A percentile compares a stretch with the other conserved stretches of the same genome.
Evolutionary conservation across 2,888 invertebrate species (phyloP).

Genomic region (Leuctra nigra): DNA sequence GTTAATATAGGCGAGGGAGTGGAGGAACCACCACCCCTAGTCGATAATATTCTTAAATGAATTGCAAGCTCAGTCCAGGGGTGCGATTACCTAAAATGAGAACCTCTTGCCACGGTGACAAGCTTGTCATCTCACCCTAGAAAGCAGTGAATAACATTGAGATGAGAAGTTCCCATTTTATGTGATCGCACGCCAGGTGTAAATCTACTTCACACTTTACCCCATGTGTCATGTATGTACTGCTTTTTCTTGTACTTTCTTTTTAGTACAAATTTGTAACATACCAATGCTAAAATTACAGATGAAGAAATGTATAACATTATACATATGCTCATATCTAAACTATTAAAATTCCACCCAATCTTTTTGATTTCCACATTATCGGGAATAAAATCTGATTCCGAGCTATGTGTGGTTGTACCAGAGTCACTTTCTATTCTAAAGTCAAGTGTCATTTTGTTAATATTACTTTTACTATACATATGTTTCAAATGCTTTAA

Average conservation of each 20-base stretch:
- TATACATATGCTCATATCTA: conserved; percentile 71
- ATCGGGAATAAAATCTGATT: conserved; percentile 6
- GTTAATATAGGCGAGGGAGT: too few species aligned
- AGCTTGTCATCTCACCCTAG: too few species aligned
- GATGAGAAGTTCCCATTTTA: too few species aligned
- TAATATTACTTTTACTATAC: conserved; percentile 39
- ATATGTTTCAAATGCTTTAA: conserved; percentile 53
- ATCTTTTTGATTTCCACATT: conserved; percentile 12
- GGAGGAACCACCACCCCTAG: too few species aligned
- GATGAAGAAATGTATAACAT: conserved; percentile 68
- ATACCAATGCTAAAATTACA: conserved; percentile 64
- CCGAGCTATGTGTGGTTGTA: background rate
- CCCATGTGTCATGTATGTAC: conserved; percentile 61
- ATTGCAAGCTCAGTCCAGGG: too few species aligned
- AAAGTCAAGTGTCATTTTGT: conserved; percentile 19
- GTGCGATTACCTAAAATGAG: too few species aligned
- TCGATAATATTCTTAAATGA: too few species aligned
- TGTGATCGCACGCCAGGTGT: too few species aligned
- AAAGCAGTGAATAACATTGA: too few species aligned
- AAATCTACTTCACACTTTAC: conserved; percentile 71
- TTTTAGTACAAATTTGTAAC: conserved; percentile 66
- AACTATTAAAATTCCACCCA: conserved; percentile 52
- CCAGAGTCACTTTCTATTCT: conserved; percentile 22
- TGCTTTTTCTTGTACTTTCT: conserved; percentile 64
- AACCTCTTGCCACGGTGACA: too few species aligned